These are phyloP conservation scores for Setophaga kirtlandii DNA, from an alignment of 2,113 vertebrate genomes.

Conservation along the genomic window DNA sequence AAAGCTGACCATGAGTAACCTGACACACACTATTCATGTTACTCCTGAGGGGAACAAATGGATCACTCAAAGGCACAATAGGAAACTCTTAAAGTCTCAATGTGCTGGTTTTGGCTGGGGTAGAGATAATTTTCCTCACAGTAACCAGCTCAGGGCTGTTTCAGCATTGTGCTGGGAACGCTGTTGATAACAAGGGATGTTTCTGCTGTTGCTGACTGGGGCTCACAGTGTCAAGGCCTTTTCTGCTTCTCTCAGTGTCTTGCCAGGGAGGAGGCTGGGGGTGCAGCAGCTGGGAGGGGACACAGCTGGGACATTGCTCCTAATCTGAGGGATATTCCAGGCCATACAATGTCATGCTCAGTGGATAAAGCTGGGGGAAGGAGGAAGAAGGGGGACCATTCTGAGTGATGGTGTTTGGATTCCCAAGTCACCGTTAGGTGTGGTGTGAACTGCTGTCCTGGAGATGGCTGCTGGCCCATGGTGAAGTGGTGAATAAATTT, in stretches of 20 bases:
- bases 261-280: not conserved
- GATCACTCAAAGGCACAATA: not conserved
- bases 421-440: accelerated
- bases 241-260: not conserved
- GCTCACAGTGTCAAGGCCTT: not conserved
- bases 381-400: not conserved
- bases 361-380: not conserved
- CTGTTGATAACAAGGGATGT: not conserved
- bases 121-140: not conserved
- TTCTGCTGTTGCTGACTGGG: not conserved
- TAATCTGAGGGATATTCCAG: not conserved
- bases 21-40: accelerated
- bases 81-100: not conserved
- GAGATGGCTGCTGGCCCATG: not conserved
- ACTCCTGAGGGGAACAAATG: not conserved
- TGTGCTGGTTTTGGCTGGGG: not conserved
- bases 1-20: not conserved
- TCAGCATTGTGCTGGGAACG: not conserved
- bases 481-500: not conserved
- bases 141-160: not conserved
- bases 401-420: not conserved
- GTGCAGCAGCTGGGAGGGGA: not conserved
- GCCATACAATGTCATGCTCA: not conserved
- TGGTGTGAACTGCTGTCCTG: not conserved
- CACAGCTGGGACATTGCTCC: not conserved